Conservation (phyloP, 2,113 vertebrate species). For the Phalacrocorax aristotelis region DNA sequence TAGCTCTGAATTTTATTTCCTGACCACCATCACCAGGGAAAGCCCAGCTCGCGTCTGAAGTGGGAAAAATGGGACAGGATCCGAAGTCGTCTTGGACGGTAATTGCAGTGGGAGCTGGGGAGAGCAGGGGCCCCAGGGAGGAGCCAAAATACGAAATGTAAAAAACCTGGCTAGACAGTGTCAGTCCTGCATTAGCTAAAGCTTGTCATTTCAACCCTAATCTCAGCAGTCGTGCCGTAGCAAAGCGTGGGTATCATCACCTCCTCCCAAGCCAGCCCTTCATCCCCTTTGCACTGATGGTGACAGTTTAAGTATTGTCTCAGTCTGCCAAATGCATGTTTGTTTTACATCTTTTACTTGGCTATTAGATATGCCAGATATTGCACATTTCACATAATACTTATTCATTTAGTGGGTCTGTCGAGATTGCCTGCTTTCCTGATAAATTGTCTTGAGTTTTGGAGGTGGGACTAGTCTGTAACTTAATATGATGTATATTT, state of each 20-base stretch:
- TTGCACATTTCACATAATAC: not conserved
- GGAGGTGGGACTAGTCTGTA: not conserved
- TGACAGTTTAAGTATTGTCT: not conserved
- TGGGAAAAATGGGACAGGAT: constrained; percentile 3
- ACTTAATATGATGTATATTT: not conserved
- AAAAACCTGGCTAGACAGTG: not conserved
- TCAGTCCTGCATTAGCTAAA: not conserved
- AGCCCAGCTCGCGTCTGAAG: not conserved
- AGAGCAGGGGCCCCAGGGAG: not conserved
- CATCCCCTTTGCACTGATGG: not conserved
- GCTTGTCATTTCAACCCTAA: not conserved
- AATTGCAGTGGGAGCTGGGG: not conserved
- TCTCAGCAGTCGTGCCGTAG: not conserved
- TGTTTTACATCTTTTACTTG: not conserved
- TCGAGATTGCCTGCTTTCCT: not conserved
- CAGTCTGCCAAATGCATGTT: not conserved
- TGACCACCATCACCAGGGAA: not conserved
- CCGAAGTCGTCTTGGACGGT: not conserved
- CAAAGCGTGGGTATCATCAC: not conserved
- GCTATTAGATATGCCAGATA: not conserved
- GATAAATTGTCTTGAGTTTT: not conserved
- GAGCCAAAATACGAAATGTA: not conserved
- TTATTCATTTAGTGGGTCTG: not conserved
- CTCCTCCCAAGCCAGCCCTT: not conserved
- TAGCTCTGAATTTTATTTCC: constrained; percentile 11